Conservation (phyloP, 2,113 vertebrate genomes). For the Rhinopithecus roxellana region DNA sequence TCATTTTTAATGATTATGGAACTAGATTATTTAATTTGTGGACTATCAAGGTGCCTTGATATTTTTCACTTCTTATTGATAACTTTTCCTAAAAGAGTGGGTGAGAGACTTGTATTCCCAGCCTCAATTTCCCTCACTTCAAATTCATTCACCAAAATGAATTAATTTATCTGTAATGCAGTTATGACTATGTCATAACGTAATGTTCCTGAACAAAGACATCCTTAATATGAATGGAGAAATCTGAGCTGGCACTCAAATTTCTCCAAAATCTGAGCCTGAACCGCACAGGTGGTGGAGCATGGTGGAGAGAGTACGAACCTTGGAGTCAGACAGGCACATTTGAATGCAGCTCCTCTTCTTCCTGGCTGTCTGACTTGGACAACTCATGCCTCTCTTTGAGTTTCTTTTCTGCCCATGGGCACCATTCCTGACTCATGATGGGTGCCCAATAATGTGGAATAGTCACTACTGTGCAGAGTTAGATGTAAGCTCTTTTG, state of each 20-base stretch:
- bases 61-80: not conserved
- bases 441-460: not conserved
- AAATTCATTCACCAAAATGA: not conserved
- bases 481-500: not conserved
- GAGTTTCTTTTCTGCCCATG: not conserved
- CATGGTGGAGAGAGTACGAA: rapidly evolving
- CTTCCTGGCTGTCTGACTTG: not conserved
- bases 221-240: not conserved
- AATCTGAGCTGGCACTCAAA: not conserved
- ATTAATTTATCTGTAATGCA: not conserved
- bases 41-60: not conserved
- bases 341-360: not conserved
- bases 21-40: not conserved
- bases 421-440: not conserved
- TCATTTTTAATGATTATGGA: not conserved
- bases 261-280: not conserved
- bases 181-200: not conserved
- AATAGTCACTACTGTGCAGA: not conserved
- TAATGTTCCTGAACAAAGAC: not conserved
- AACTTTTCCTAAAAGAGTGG: not conserved
- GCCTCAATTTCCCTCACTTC: not conserved
- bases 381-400: not conserved
- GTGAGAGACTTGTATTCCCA: not conserved
- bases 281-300: not conserved
- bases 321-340: not conserved